Conservation (phyloP, 2,797 vertebrate species). For the Bucorvus abyssinicus region DNA sequence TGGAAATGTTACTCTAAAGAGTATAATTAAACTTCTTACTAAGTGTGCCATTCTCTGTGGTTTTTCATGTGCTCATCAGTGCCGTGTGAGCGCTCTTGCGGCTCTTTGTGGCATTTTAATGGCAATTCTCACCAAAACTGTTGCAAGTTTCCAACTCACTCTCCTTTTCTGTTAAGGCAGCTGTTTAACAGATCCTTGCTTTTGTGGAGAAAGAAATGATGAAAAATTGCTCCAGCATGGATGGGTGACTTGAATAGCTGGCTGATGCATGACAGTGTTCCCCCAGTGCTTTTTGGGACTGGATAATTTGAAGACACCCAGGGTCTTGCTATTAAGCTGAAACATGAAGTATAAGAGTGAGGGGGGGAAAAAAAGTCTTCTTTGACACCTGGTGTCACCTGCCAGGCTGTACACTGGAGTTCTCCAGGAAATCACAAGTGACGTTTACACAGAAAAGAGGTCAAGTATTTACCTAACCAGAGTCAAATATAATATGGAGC, state of each 20-base stretch:
- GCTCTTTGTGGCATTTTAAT: neutral
- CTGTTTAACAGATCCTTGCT: neutral
- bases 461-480: neutral
- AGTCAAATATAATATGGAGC: neutral
- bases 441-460: neutral
- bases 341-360: neutral
- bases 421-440: neutral
- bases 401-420: neutral
- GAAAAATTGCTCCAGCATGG: neutral
- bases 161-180: neutral
- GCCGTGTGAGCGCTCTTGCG: fast-evolving
- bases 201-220: neutral
- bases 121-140: neutral
- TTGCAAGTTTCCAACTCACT: neutral
- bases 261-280: neutral
- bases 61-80: neutral
- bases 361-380: neutral
- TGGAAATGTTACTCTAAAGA: neutral
- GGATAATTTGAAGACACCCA: neutral
- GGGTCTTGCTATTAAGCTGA: neutral
- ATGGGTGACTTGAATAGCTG: neutral
- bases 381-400: neutral
- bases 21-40: neutral
- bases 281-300: neutral
- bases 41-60: neutral